A percentile compares a stretch with the other conserved stretches of the same genome.
phyloP scores from a whole-genome alignment of 2,888 invertebrate genomes.

The Calameuta filiformis region DNA sequence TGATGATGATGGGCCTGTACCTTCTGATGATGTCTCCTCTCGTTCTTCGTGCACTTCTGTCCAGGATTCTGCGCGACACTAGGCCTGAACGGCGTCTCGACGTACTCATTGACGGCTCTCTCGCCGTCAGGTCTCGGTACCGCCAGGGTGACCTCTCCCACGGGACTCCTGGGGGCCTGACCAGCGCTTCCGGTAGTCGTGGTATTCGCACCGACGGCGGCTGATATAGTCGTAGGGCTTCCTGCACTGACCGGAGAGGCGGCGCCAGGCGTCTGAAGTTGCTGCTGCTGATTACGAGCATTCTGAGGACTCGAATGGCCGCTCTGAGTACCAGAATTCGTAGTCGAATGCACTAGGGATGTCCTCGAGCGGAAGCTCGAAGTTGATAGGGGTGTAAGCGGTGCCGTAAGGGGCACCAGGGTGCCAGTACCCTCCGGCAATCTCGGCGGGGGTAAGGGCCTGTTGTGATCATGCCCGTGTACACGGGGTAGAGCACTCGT shows the following conservation, averaged over 20 bases:
- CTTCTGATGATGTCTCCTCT: slow-evolving; percentile 26
- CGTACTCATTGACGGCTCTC: slow-evolving; percentile 91
- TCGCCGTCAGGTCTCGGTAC: slow-evolving; percentile 87
- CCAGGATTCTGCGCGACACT: slow-evolving; percentile 43
- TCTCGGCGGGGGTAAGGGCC: slow-evolving; percentile 60
- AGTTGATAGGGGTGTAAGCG: slow-evolving; percentile 67
- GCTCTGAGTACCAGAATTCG: slow-evolving; percentile 52
- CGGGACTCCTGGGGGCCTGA: slow-evolving; percentile 23
- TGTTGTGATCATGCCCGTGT: slow-evolving; percentile 57
- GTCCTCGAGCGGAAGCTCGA: slow-evolving; percentile 50
- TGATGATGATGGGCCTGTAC: slow-evolving; percentile 32
- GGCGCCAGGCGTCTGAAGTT: not conserved
- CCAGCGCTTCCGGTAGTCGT: slow-evolving; percentile 20
- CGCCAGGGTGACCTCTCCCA: slow-evolving; percentile 69
- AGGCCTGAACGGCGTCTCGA: slow-evolving; percentile 84
- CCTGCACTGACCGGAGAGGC: not conserved
- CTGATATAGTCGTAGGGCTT: slow-evolving; percentile 5
- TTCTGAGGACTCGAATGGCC: slow-evolving; percentile 53
- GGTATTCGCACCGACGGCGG: slow-evolving; percentile 9
- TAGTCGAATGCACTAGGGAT: slow-evolving; percentile 19
- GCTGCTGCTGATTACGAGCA: slow-evolving; percentile 31
- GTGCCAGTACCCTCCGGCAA: slow-evolving; percentile 42
- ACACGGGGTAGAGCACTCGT: slow-evolving; percentile 35
- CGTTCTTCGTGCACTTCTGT: slow-evolving; percentile 46
- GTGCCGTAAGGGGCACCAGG: slow-evolving; percentile 70